Evolutionary conservation across 1,140 invertebrate genomes (phyloP).

Genomic region (Macrobrachium nipponense): DNA sequence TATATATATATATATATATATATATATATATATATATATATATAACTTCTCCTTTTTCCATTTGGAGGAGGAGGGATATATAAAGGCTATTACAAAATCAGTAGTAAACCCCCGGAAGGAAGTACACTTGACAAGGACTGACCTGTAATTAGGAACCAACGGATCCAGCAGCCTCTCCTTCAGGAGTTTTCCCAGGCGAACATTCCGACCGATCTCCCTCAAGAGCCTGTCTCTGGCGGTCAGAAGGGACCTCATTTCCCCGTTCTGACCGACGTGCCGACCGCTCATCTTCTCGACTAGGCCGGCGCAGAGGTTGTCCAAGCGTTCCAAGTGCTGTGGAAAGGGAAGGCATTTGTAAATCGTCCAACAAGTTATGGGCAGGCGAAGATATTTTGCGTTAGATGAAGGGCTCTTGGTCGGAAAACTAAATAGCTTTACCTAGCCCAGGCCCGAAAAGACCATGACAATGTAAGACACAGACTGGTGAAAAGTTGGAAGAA

Average conservation of each 20-base stretch:
- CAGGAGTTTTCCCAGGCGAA: conserved; percentile 77
- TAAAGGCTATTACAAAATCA: no score
- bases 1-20: no score
- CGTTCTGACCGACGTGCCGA: background rate
- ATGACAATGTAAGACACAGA: no score
- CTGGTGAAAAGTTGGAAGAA: no score
- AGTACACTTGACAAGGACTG: background rate
- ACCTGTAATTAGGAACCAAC: conserved; percentile 59
- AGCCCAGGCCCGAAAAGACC: no score
- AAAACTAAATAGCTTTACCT: background rate
- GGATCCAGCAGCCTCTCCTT: conserved; percentile 76
- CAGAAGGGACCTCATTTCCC: conserved; percentile 66
- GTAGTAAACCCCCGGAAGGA: no score
- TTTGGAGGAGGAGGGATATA: no score
- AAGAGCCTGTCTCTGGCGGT: conserved; percentile 77
- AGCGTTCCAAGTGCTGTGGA: conserved; percentile 57
- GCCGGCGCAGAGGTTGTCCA: conserved; percentile 56
- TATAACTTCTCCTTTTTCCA: no score
- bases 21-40: no score
- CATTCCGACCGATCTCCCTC: conserved; percentile 80
- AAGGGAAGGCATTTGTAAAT: background rate
- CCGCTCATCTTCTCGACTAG: conserved; percentile 40
- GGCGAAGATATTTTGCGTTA: background rate
- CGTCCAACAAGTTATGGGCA: background rate
- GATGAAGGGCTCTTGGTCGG: background rate